Evolutionary conservation across 2,888 invertebrate genomes (phyloP).

Genomic region (Cremastobaeus sp.): DNA sequence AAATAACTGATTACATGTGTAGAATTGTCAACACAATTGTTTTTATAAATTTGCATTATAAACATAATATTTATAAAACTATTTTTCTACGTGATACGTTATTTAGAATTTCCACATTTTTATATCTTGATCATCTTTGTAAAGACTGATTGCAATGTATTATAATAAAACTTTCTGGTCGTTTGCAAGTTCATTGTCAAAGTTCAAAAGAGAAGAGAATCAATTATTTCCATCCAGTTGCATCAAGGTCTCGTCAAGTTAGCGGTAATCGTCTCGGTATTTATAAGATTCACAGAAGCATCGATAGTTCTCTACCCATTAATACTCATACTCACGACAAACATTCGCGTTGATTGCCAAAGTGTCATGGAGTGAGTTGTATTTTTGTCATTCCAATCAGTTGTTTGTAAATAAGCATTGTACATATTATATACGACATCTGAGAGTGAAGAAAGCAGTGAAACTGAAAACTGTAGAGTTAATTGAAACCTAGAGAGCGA

Average conservation of each 20-base stretch:
- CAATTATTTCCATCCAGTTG: no score
- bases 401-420: constrained; percentile 56
- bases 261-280: not conserved
- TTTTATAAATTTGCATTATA: no score
- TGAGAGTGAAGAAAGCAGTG: constrained; percentile 3
- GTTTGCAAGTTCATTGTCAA: no score
- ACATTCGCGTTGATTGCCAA: constrained; percentile 37
- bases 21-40: no score
- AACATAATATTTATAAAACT: no score
- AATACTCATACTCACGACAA: constrained; percentile 15
- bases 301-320: constrained; percentile 2
- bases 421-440: constrained; percentile 10
- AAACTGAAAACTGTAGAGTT: constrained; percentile 30
- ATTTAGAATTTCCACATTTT: no score
- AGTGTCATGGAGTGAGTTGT: constrained; percentile 48
- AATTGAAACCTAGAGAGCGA: constrained; percentile 32
- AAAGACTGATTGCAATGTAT: no score
- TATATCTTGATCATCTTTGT: no score
- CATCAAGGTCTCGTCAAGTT: constrained; percentile 6
- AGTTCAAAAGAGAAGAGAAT: no score
- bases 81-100: no score
- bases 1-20: no score
- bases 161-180: no score
- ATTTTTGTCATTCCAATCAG: constrained; percentile 54
- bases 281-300: not conserved